These are phyloP conservation scores for Anabacerthia variegaticeps DNA, from an alignment of 2,797 vertebrate genomes.

Conservation along the genomic window DNA sequence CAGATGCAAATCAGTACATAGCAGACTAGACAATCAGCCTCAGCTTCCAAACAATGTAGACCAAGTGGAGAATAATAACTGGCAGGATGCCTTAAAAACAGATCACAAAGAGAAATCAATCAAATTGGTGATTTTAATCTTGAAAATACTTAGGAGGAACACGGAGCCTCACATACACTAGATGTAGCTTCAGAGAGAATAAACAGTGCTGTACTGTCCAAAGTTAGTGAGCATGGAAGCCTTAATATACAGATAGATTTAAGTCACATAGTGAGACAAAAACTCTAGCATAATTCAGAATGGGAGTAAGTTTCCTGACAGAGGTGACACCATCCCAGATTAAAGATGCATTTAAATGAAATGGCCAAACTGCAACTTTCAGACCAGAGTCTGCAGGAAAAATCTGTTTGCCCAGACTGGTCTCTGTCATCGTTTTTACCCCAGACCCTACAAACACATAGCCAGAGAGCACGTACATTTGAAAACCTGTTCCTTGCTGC, in stretches of 20 bases:
- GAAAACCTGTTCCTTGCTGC: not conserved
- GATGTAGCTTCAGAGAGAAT: not conserved
- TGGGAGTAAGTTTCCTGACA: not conserved
- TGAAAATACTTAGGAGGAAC: not conserved
- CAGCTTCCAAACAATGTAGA: not conserved
- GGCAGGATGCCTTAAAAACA: not conserved
- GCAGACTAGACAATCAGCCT: not conserved
- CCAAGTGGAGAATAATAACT: not conserved
- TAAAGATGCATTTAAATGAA: not conserved
- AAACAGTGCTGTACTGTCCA: not conserved
- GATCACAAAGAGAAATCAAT: not conserved
- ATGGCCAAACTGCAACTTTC: not conserved
- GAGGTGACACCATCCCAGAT: not conserved
- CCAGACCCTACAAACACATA: not conserved
- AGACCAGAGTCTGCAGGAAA: not conserved
- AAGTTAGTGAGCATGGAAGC: not conserved
- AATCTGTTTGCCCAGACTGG: not conserved
- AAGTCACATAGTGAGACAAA: not conserved
- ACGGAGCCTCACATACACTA: not conserved
- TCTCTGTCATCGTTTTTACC: not conserved
- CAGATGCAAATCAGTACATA: not conserved
- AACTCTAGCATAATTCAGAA: not conserved
- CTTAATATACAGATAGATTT: not conserved
- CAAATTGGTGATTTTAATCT: not conserved
- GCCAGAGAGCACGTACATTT: fast-evolving